Evolutionary conservation across 1,140 invertebrate species (phyloP).

Genomic region (Papilio dardanus): DNA sequence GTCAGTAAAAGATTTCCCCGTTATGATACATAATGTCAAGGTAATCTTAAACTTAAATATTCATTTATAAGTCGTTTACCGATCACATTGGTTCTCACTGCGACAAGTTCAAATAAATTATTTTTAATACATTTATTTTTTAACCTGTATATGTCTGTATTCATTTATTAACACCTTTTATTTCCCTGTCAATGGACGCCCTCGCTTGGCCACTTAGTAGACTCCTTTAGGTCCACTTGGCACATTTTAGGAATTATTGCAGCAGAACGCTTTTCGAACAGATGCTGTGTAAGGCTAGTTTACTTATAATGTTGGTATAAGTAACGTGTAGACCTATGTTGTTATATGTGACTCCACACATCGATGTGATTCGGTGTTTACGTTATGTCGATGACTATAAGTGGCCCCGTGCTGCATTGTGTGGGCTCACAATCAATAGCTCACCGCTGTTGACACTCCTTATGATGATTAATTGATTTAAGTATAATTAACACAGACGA

Average conservation of each 20-base stretch:
- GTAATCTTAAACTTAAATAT: slow-evolving; percentile 7
- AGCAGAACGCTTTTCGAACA: too few species aligned
- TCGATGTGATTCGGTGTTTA: slow-evolving; percentile 6
- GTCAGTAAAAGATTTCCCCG: background rate
- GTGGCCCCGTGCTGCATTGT: slow-evolving; percentile 10
- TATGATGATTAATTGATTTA: slow-evolving; percentile 12
- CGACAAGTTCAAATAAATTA: background rate
- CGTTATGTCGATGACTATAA: slow-evolving; percentile 5
- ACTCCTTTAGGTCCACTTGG: too few species aligned
- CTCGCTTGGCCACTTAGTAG: too few species aligned
- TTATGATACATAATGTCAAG: slow-evolving; percentile 4
- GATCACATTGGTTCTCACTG: background rate
- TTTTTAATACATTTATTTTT: background rate
- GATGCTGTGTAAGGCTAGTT: too few species aligned
- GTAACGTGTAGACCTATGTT: background rate
- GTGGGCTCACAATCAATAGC: slow-evolving; percentile 13
- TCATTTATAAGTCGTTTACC: background rate
- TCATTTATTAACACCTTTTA: too few species aligned
- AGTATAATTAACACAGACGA: slow-evolving; percentile 10
- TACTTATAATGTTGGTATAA: too few species aligned
- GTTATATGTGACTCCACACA: background rate
- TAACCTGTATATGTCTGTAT: too few species aligned
- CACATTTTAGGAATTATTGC: too few species aligned
- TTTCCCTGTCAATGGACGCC: too few species aligned
- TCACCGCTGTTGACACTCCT: slow-evolving; percentile 12